These are phyloP conservation scores for Entelurus aequoreus DNA, from an alignment of 2,113 vertebrate species.

Conservation along the genomic window DNA sequence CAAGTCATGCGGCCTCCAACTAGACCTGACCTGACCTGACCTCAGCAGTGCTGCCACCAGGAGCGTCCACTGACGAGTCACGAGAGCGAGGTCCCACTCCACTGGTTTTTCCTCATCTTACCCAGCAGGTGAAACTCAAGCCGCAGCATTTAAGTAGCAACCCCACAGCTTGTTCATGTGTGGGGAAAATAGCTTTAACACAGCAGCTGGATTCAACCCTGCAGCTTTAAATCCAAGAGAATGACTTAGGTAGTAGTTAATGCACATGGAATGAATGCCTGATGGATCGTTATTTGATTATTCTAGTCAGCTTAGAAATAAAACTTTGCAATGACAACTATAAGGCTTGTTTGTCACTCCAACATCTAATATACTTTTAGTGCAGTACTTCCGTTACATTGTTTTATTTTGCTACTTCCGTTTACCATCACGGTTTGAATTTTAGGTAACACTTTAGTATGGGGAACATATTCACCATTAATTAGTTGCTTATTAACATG, in stretches of 20 bases:
- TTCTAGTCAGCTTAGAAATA: slow-evolving; percentile 52
- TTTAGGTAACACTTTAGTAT: too few relatives aligned
- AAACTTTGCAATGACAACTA: slow-evolving; percentile 33
- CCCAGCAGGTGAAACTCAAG: neutral
- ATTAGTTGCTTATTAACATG: too few relatives aligned
- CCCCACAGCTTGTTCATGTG: slow-evolving; percentile 44
- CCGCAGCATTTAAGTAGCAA: slow-evolving; percentile 28
- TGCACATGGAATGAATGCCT: slow-evolving; percentile 57
- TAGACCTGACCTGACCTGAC: slow-evolving; percentile 19
- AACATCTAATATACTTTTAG: neutral
- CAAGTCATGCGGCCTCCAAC: slow-evolving; percentile 27
- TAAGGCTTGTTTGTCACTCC: neutral
- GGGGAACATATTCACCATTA: too few relatives aligned
- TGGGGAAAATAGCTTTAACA: slow-evolving; percentile 44
- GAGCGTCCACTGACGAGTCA: slow-evolving; percentile 16
- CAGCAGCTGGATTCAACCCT: slow-evolving; percentile 41
- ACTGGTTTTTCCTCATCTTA: slow-evolving; percentile 17
- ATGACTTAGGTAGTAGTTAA: slow-evolving; percentile 49
- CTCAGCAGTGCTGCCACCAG: slow-evolving; percentile 16
- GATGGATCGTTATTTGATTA: slow-evolving; percentile 48
- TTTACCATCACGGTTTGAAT: too few relatives aligned
- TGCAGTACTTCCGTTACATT: too few relatives aligned
- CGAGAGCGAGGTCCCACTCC: slow-evolving; percentile 22
- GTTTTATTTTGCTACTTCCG: too few relatives aligned
- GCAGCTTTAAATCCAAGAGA: slow-evolving; percentile 42